A percentile compares a stretch with the other conserved stretches of the same genome.
Conservation (phyloP, 2,797 vertebrate genomes). For the Cheracebus regulus region DNA sequence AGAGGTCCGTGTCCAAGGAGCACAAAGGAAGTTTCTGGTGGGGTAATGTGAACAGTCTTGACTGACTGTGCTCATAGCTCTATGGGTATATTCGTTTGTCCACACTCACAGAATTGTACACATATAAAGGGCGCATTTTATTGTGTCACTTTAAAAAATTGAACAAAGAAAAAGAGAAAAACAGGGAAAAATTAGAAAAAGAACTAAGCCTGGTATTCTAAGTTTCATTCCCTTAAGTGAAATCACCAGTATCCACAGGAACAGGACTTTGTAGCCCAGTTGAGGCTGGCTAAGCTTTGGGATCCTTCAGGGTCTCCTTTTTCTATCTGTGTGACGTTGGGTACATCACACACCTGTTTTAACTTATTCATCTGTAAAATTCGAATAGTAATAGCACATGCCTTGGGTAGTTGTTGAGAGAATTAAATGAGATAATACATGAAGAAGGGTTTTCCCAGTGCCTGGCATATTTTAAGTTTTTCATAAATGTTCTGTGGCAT, state of each 20-base stretch:
- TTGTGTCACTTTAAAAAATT: not conserved
- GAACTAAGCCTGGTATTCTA: not conserved
- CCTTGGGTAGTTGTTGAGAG: not conserved
- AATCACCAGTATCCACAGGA: not conserved
- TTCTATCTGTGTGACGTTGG: not conserved
- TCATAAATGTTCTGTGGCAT: not conserved
- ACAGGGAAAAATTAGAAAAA: not conserved
- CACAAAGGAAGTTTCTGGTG: not conserved
- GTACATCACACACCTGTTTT: not conserved
- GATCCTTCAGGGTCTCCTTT: not conserved
- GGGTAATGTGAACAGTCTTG: too few species aligned
- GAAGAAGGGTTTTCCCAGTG: not conserved
- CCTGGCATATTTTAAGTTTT: not conserved
- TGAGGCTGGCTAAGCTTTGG: too few species aligned
- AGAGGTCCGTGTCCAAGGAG: rapidly evolving
- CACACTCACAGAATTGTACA: not conserved
- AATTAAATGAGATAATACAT: not conserved
- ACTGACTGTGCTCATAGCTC: too few species aligned
- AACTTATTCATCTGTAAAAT: not conserved
- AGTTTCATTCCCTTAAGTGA: not conserved
- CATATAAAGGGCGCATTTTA: not conserved
- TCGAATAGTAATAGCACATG: not conserved
- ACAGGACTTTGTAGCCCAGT: not conserved
- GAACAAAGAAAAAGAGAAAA: too few species aligned
- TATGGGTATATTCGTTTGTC: rapidly evolving